Conservation (phyloP, 2,113 vertebrate species). For the Anarrhichthys ocellatus region DNA sequence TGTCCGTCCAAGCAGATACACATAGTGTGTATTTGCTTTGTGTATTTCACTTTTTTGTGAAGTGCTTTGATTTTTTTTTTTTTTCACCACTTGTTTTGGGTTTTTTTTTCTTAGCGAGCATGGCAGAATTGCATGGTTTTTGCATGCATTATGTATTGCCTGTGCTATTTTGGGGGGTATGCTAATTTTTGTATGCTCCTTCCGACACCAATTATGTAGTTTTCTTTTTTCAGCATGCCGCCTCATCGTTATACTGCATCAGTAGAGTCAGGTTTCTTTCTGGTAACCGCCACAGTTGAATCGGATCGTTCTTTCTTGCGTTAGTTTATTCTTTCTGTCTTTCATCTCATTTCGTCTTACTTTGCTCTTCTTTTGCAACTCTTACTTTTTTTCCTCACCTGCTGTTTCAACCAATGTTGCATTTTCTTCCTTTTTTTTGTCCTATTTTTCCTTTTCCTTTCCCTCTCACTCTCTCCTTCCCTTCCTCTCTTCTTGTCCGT, state of each 20-base stretch:
- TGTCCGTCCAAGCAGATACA: conserved; percentile 55
- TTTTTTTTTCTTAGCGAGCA: conserved; percentile 40
- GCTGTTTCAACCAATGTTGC: conserved; percentile 22
- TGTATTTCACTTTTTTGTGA: conserved; percentile 33
- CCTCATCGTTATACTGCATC: conserved; percentile 55
- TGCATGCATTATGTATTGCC: conserved; percentile 57
- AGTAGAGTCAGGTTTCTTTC: conserved; percentile 37
- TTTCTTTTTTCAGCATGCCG: conserved; percentile 49
- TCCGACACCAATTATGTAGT: conserved; percentile 27
- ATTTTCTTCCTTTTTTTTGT: not conserved
- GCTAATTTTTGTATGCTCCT: conserved; percentile 34
- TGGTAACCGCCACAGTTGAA: conserved; percentile 19
- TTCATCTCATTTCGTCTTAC: not conserved
- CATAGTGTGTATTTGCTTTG: conserved; percentile 52
- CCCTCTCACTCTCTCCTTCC: conserved; percentile 29
- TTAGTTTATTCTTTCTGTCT: not conserved
- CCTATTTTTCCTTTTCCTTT: not conserved
- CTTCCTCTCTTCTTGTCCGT: conserved; percentile 55
- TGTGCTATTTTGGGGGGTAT: conserved; percentile 53
- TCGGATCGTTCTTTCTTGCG: not conserved
- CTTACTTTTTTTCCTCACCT: conserved; percentile 1
- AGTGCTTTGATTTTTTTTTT: conserved; percentile 13
- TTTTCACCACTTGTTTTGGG: not conserved
- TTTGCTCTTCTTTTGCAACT: not conserved
- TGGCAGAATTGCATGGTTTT: conserved; percentile 25